Evolutionary conservation across 2,888 invertebrate genomes (phyloP).

Genomic region (Acanthococcus lagerstroemiae): DNA sequence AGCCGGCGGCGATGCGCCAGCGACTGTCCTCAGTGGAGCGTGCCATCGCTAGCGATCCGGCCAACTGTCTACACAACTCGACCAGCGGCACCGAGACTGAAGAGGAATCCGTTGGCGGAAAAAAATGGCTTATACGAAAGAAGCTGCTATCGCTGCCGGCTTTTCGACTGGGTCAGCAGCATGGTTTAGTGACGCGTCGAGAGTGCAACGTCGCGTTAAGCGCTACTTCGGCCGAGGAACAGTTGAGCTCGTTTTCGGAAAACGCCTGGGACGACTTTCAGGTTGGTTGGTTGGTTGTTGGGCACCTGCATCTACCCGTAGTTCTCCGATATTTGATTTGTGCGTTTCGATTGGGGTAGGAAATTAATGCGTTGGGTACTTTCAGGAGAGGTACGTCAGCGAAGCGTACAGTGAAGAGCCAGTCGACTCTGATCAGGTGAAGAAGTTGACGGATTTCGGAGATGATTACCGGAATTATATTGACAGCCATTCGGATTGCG

Average conservation of each 20-base stretch:
- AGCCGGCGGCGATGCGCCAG: constrained; percentile 49
- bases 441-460: constrained; percentile 71
- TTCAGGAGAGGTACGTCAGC: constrained; percentile 84
- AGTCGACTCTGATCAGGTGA: constrained; percentile 73
- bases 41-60: constrained; percentile 30
- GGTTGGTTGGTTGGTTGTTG: constrained; percentile 50
- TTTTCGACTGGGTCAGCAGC: constrained; percentile 39
- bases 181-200: constrained; percentile 35
- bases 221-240: constrained; percentile 48
- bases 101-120: constrained; percentile 37
- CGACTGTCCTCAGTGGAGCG: constrained; percentile 39
- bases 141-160: constrained; percentile 35
- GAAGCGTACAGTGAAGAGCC: constrained; percentile 79
- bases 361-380: too few relatives aligned
- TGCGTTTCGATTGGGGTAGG: too few relatives aligned
- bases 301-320: background rate
- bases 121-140: constrained; percentile 34
- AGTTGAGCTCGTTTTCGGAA: constrained; percentile 76
- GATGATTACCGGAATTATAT: constrained; percentile 80
- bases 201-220: constrained; percentile 33
- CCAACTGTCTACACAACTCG: constrained; percentile 1
- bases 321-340: background rate
- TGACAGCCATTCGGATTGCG: constrained; percentile 81
- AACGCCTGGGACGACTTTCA: constrained; percentile 94
- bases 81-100: constrained; percentile 40